A percentile compares a stretch with the other conserved stretches of the same genome.
phyloP scores from a whole-genome alignment of 2,113 vertebrate genomes.

The Otis tarda region DNA sequence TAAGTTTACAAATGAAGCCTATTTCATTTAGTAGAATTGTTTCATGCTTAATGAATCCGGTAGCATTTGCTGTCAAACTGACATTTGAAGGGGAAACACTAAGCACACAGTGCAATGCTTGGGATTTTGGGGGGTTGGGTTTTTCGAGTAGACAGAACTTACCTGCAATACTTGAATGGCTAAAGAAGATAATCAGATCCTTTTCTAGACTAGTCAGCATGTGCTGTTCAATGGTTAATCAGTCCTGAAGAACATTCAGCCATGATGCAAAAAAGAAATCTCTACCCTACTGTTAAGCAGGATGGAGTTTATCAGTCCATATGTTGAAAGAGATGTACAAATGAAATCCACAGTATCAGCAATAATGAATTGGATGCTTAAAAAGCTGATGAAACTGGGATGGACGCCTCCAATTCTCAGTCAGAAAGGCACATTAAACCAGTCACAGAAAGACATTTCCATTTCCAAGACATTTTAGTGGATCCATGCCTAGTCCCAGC shows the following conservation, averaged over 20 bases:
- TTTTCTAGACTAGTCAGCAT: not conserved
- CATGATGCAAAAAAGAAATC: not conserved
- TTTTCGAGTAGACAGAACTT: not conserved
- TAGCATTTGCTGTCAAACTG: not conserved
- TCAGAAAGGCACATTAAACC: not conserved
- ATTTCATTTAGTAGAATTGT: not conserved
- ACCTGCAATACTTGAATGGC: not conserved
- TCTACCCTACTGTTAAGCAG: not conserved
- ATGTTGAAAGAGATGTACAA: not conserved
- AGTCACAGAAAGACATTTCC: slow-evolving; percentile 23
- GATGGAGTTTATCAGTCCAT: not conserved
- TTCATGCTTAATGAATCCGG: not conserved
- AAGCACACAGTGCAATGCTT: not conserved
- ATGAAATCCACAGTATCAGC: not conserved
- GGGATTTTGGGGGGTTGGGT: fast-evolving
- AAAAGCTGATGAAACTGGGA: not conserved
- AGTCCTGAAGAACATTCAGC: not conserved
- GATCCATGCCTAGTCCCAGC: not conserved
- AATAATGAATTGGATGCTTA: not conserved
- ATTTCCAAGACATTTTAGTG: not conserved
- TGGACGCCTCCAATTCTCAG: not conserved
- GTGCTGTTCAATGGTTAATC: not conserved
- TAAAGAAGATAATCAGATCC: not conserved
- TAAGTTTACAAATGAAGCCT: not conserved
- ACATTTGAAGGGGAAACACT: not conserved